A percentile compares a stretch with the other conserved stretches of the same genome.
phyloP scores from a whole-genome alignment of 1,140 invertebrate genomes.

The Panagrolaimus sp. region DNA sequence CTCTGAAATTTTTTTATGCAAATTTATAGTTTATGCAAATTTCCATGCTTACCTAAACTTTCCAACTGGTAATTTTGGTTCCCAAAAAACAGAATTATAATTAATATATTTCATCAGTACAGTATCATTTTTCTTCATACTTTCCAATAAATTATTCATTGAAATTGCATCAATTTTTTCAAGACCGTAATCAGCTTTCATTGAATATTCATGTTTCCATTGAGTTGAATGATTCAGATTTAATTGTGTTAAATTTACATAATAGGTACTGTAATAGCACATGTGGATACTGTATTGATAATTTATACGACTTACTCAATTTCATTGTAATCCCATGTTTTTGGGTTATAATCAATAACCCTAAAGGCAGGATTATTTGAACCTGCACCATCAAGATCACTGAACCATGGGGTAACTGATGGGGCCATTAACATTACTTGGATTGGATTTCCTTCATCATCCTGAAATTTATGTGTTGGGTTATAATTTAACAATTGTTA shows the following conservation, averaged over 20 bases:
- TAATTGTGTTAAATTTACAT: slow-evolving; percentile 39
- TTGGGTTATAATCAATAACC: slow-evolving; percentile 34
- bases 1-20: slow-evolving; percentile 27
- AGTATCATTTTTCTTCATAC: slow-evolving; percentile 34
- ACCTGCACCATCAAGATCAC: slow-evolving; percentile 7
- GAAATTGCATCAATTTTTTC: slow-evolving; percentile 23
- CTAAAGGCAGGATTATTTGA: slow-evolving; percentile 38
- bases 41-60: slow-evolving; percentile 15
- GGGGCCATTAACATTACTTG: slow-evolving; percentile 29
- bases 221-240: slow-evolving; percentile 31
- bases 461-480: slow-evolving; percentile 27
- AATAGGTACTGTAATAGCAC: slow-evolving; percentile 45
- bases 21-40: neutral
- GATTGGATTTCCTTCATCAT: slow-evolving; percentile 14
- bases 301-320: slow-evolving; percentile 34
- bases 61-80: slow-evolving; percentile 24
- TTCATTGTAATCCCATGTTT: slow-evolving; percentile 33
- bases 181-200: slow-evolving; percentile 38
- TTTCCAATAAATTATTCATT: slow-evolving; percentile 26
- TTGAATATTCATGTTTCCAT: slow-evolving; percentile 46
- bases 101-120: slow-evolving; percentile 38
- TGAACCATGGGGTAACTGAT: slow-evolving; percentile 37
- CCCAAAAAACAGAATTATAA: slow-evolving; percentile 38
- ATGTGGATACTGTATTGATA: neutral
- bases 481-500: too few relatives aligned